Evolutionary conservation across 2,888 invertebrate genomes (phyloP).

Genomic region (Geophilus truncorum): DNA sequence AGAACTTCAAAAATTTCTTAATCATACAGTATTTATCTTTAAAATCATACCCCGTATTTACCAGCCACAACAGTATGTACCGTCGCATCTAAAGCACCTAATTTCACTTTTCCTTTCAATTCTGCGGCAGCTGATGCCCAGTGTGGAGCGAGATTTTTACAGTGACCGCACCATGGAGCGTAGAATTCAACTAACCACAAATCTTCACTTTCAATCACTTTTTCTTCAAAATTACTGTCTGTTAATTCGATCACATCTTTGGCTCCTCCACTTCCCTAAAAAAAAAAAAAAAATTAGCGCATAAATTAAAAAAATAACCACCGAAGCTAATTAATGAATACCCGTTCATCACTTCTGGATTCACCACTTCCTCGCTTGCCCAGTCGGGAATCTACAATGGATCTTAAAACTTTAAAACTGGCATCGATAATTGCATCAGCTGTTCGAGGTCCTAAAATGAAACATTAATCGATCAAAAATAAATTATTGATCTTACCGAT

Average conservation of each 20-base stretch:
- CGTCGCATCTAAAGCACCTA: conserved; percentile 95
- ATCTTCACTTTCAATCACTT: conserved; percentile 87
- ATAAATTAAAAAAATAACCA: background rate
- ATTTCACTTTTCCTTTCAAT: conserved; percentile 87
- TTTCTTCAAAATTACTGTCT: conserved; percentile 88
- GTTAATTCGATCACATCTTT: conserved; percentile 84
- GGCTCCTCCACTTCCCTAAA: conserved; percentile 43
- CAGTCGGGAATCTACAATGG: conserved; percentile 65
- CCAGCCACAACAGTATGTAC: conserved; percentile 74
- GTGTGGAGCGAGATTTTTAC: conserved; percentile 92
- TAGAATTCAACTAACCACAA: conserved; percentile 97
- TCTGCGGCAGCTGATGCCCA: conserved; percentile 93
- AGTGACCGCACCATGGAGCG: conserved; percentile 85
- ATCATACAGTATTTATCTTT: too few species aligned
- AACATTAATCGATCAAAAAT: too few species aligned
- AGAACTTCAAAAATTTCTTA: background rate
- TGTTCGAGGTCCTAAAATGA: conserved; percentile 60
- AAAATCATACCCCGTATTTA: conserved; percentile 63
- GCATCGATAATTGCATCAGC: conserved; percentile 82
- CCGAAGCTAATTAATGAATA: background rate
- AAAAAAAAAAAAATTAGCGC: conserved; percentile 4
- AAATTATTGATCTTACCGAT: too few species aligned
- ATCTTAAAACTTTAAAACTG: conserved; percentile 69
- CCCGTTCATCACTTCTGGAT: conserved; percentile 40
- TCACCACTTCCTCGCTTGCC: conserved; percentile 53